Evolutionary conservation across 2,113 vertebrate genomes (phyloP).

Genomic region (Herpetotheres cachinnans): DNA sequence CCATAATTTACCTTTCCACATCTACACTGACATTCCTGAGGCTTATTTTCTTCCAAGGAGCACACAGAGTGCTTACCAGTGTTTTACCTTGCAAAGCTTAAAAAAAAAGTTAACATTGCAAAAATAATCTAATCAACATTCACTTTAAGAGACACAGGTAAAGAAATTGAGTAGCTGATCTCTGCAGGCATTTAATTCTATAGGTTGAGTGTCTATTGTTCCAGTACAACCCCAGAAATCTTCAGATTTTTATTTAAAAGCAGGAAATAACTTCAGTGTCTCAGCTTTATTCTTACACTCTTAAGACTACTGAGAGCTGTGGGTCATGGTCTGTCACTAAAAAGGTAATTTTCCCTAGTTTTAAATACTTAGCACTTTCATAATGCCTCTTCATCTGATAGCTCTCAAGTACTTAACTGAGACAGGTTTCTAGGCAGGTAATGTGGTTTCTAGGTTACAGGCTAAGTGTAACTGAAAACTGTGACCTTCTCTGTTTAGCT

Average conservation of each 20-base stretch:
- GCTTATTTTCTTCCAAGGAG: background rate
- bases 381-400: conserved; percentile 53
- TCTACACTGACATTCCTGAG: background rate
- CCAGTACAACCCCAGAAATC: background rate
- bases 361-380: conserved; percentile 56
- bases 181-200: background rate
- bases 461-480: conserved; percentile 51
- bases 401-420: conserved; percentile 53
- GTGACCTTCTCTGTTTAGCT: conserved; percentile 53
- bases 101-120: background rate
- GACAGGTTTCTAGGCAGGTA: conserved; percentile 51
- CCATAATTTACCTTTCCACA: background rate
- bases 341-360: conserved; percentile 61
- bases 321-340: conserved; percentile 43
- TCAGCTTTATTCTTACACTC: background rate
- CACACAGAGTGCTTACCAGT: background rate
- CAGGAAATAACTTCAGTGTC: conserved; percentile 5
- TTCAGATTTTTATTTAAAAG: conserved; percentile 2
- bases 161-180: conserved; percentile 2
- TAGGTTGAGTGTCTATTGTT: conserved; percentile 26
- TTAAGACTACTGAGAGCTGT: conserved; percentile 1
- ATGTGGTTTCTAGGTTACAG: conserved; percentile 67
- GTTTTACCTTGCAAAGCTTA: background rate
- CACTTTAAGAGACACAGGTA: background rate
- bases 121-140: background rate